Conservation (phyloP, 2,888 invertebrate genomes). For the Pandemis corylana region DNA sequence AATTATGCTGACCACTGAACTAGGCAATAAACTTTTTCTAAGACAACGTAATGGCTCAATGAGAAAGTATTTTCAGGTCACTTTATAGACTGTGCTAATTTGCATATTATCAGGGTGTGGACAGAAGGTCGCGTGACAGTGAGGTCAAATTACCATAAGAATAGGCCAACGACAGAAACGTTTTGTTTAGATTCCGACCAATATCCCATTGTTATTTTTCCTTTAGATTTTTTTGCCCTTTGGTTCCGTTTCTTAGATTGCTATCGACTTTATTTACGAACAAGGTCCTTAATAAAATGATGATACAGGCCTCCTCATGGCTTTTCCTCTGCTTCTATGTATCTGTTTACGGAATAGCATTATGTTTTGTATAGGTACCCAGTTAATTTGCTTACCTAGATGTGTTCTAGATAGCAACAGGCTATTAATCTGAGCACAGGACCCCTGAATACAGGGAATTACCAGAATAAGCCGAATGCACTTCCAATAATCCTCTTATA, state of each 20-base stretch:
- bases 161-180: constrained; percentile 76
- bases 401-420: constrained; percentile 2
- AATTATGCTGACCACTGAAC: constrained; percentile 31
- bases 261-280: constrained; percentile 21
- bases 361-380: background rate
- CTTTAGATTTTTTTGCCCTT: constrained; percentile 38
- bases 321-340: background rate
- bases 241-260: constrained; percentile 23
- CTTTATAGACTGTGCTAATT: constrained; percentile 74
- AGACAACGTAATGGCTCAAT: constrained; percentile 64
- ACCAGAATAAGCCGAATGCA: constrained; percentile 3
- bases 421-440: background rate
- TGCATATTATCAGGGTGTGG: constrained; percentile 82
- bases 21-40: constrained; percentile 54
- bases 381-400: background rate
- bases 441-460: background rate
- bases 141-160: constrained; percentile 78
- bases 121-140: constrained; percentile 81
- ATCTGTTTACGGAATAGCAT: constrained; percentile 1
- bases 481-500: constrained; percentile 16
- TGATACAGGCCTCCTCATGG: background rate
- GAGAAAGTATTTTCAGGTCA: constrained; percentile 78
- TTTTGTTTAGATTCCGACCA: constrained; percentile 72
- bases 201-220: constrained; percentile 66
- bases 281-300: constrained; percentile 17